Evolutionary conservation across 2,113 vertebrate species (phyloP).

Genomic region (Alectura lathami): DNA sequence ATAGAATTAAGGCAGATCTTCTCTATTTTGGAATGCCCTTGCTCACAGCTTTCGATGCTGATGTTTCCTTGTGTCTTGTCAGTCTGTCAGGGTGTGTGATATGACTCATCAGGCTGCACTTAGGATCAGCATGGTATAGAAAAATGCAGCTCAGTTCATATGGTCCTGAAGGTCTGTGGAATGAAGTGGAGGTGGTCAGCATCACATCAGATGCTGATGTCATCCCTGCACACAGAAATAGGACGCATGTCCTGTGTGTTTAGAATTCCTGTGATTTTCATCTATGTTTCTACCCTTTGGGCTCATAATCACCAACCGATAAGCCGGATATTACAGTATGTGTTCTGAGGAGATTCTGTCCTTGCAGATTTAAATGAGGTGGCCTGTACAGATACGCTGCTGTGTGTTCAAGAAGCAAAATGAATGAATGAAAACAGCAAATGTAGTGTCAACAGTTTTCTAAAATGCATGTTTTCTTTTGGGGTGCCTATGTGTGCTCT

Average conservation of each 20-base stretch:
- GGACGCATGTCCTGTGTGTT: neutral
- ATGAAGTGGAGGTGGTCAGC: neutral
- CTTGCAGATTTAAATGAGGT: neutral
- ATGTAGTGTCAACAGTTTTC: neutral
- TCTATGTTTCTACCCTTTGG: neutral
- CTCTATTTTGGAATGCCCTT: fast-evolving
- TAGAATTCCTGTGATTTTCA: neutral
- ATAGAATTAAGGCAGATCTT: neutral
- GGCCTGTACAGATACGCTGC: neutral
- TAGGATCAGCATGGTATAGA: neutral
- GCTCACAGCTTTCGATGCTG: neutral
- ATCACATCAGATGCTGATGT: neutral
- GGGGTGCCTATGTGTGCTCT: neutral
- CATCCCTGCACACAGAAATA: neutral
- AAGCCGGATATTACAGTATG: neutral
- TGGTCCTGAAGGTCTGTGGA: neutral
- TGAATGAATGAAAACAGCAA: neutral
- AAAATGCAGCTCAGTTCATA: neutral
- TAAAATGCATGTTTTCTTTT: neutral
- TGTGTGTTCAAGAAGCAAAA: neutral
- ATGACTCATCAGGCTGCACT: fast-evolving
- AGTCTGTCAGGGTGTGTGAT: neutral
- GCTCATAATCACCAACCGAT: neutral
- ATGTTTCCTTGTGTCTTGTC: fast-evolving
- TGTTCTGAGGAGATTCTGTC: neutral